Evolutionary conservation across 2,113 vertebrate genomes (phyloP), one percentile per base, ranked within the genome.

Genomic region (Odocoileus virginianus): DNA sequence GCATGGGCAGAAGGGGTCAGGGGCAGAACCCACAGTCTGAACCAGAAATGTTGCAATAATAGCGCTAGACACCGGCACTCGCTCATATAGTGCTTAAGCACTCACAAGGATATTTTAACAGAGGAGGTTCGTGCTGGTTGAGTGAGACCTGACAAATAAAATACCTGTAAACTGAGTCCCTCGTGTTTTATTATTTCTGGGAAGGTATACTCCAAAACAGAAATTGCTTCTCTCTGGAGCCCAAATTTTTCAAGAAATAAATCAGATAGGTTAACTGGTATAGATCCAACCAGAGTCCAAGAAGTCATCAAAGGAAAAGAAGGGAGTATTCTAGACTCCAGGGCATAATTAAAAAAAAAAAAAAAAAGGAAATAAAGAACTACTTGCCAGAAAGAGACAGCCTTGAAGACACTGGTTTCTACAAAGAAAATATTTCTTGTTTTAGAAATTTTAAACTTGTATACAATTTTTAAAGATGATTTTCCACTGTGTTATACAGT

Each of bases 121-220:
- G 47, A 61, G 54, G 71, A 74, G 43, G 30, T 19, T 50, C 11
- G 28, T 33, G 47, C 89, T 89, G 88, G 40, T 47, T 85, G 58
- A 84, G 88, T 28, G 40, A 57, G 67, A 82, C 50, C 67, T 92
- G 58, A 88, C 43, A 92, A 54, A 85, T 9, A 82, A 90, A 82
- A 55, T 14, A 25, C 17, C 57, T 60, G 17, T 19, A 27, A 47
- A 4, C 17, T 40, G 76, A 97, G 40, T 54, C 30, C 57, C 27
- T 94, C 2, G 27, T 43, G 93, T 43, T 87, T 57, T 81, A 81
- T 81, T 89, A 84, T 67, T 94, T 52, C 30, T 33, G 52, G 92
- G 82, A 88, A 60, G 21, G 74, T 21, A 12, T 21, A 33, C 27
- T 25, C 79, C n/a, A 43, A 87, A 58, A 78, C 58, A 43, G 47